phyloP scores from a whole-genome alignment of 2,888 invertebrate species.

The Andricus quercusramuli region DNA sequence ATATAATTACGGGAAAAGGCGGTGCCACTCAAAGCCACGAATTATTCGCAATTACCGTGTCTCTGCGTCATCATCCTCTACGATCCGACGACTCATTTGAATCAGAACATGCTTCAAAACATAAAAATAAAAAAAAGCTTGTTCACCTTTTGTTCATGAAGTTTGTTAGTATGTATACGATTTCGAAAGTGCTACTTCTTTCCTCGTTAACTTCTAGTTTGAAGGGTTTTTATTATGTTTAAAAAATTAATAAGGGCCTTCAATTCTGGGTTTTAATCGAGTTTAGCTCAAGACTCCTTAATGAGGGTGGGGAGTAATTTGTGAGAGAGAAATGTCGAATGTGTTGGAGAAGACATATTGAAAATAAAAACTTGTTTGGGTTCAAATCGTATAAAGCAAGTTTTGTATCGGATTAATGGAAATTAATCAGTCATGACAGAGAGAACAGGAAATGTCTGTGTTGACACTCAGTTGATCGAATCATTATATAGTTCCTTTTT shows the following conservation, averaged over 20 bases:
- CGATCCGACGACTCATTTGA: conserved; percentile 3
- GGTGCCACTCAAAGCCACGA: conserved; percentile 57
- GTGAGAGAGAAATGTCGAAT: too few relatives aligned
- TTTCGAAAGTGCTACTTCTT: background rate
- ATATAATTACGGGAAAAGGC: conserved; percentile 56
- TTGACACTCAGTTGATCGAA: too few relatives aligned
- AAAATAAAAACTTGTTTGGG: too few relatives aligned
- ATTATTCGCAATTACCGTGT: conserved; percentile 60
- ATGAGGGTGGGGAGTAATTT: background rate
- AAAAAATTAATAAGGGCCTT: background rate
- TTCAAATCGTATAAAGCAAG: too few relatives aligned
- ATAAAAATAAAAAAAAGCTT: background rate
- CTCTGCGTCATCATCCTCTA: conserved; percentile 45
- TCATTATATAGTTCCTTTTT: too few relatives aligned
- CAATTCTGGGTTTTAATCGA: background rate
- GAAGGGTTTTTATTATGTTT: background rate
- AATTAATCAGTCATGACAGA: too few relatives aligned
- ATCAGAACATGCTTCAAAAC: conserved; percentile 1
- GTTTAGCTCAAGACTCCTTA: background rate
- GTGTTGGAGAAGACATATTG: too few relatives aligned
- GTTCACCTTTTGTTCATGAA: background rate
- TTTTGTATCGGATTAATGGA: too few relatives aligned
- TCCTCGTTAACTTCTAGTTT: background rate
- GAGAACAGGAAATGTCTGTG: too few relatives aligned
- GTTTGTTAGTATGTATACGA: background rate